Percentiles rank a stretch among this genome's conserved stretches.
Evolutionary conservation across 1,140 invertebrate genomes (phyloP).

Genomic region (Heterodera schachtii): DNA sequence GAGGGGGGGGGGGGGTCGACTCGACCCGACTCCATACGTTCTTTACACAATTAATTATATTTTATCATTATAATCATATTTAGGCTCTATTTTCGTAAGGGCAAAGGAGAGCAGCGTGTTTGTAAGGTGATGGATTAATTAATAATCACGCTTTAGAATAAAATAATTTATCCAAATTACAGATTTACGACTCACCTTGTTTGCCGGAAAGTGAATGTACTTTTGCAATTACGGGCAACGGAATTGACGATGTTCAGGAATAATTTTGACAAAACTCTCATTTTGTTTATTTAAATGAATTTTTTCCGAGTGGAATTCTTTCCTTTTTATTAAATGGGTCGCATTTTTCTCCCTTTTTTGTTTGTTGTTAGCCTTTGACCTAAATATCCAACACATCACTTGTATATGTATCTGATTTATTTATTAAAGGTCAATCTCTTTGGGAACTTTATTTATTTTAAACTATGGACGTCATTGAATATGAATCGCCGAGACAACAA

Average conservation of each 20-base stretch:
- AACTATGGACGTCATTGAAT: not conserved
- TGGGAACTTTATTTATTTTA: not conserved
- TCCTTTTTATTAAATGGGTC: not conserved
- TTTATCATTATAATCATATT: constrained; percentile 41
- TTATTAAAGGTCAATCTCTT: too few relatives aligned
- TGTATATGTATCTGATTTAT: too few relatives aligned
- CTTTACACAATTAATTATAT: too few relatives aligned
- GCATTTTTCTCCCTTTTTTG: not conserved
- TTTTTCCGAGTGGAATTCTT: not conserved
- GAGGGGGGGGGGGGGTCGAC: too few relatives aligned
- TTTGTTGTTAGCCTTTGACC: too few relatives aligned
- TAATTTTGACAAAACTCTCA: not conserved
- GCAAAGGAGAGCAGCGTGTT: constrained; percentile 89
- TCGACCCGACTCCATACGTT: too few relatives aligned
- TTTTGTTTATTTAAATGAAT: not conserved
- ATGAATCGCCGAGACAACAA: not conserved
- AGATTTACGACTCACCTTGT: constrained; percentile 95
- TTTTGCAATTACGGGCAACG: constrained; percentile 92
- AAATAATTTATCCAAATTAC: not conserved
- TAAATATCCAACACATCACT: too few relatives aligned
- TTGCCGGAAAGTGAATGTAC: constrained; percentile 94
- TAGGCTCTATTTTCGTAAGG: constrained; percentile 87
- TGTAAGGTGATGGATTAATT: constrained; percentile 74
- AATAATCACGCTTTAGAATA: not conserved
- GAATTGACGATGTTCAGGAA: constrained; percentile 84